A percentile compares a stretch with the other conserved stretches of the same genome.
phyloP scores from a whole-genome alignment of 2,888 invertebrate genomes.

The Hydroisotoma schaefferi region DNA sequence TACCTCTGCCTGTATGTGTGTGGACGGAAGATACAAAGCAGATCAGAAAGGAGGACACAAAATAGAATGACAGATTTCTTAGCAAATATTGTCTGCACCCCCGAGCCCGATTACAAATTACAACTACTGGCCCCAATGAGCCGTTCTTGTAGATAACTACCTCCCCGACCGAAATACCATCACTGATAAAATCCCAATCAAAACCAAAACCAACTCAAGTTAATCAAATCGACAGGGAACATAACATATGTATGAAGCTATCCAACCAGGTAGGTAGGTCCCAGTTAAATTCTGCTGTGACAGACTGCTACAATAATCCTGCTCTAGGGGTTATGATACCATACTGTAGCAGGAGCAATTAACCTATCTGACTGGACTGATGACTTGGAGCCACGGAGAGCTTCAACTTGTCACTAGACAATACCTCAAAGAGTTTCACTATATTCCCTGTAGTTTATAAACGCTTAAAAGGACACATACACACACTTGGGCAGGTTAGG shows the following conservation, averaged over 20 bases:
- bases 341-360: too few relatives aligned
- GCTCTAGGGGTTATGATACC: too few relatives aligned
- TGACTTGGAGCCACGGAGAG: background rate
- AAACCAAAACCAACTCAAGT: background rate
- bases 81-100: background rate
- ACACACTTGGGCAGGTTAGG: too few relatives aligned
- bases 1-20: too few relatives aligned
- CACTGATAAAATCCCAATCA: background rate
- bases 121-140: background rate
- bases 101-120: background rate
- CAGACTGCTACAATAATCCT: too few relatives aligned
- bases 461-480: too few relatives aligned
- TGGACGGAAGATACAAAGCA: slow-evolving; percentile 3
- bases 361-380: background rate
- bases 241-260: too few relatives aligned
- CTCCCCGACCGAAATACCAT: background rate
- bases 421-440: too few relatives aligned
- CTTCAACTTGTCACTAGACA: slow-evolving; percentile 2
- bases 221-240: background rate
- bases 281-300: too few relatives aligned
- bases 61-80: slow-evolving; percentile 1
- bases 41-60: slow-evolving; percentile 4
- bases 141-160: background rate
- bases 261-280: too few relatives aligned
- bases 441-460: too few relatives aligned